phyloP scores from a whole-genome alignment of 2,888 invertebrate species.

The Ernsta delagoae region DNA sequence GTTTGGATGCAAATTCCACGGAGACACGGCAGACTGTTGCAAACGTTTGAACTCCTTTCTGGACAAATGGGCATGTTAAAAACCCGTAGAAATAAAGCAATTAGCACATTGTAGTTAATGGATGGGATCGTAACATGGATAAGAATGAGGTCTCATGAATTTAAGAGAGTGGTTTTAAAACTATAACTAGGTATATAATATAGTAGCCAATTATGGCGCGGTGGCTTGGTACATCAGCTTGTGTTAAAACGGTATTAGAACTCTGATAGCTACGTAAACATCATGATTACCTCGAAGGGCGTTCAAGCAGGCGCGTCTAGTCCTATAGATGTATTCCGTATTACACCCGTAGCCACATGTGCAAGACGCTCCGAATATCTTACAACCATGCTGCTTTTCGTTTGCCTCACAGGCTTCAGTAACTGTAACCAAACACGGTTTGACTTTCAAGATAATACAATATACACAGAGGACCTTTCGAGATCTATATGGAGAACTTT shows the following conservation, averaged over 20 bases:
- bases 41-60: constrained; percentile 85
- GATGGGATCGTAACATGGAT: too few species aligned
- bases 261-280: too few species aligned
- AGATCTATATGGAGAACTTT: too few species aligned
- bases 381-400: constrained; percentile 86
- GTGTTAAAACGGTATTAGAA: too few species aligned
- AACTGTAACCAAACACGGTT: constrained; percentile 4
- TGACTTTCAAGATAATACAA: too few species aligned
- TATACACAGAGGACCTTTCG: too few species aligned
- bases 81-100: not conserved
- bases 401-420: constrained; percentile 81
- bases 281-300: constrained; percentile 85
- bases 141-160: too few species aligned
- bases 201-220: too few species aligned
- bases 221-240: too few species aligned
- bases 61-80: constrained; percentile 39
- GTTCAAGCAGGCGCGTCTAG: constrained; percentile 85
- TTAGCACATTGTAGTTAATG: too few species aligned
- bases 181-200: too few species aligned
- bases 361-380: constrained; percentile 86
- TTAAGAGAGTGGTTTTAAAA: too few species aligned
- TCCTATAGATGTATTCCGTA: constrained; percentile 86
- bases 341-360: constrained; percentile 88
- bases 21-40: constrained; percentile 87
- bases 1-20: constrained; percentile 89